These are phyloP conservation scores for Formicarius rufipectus DNA, from an alignment of 2,113 vertebrate genomes.

Conservation along the genomic window DNA sequence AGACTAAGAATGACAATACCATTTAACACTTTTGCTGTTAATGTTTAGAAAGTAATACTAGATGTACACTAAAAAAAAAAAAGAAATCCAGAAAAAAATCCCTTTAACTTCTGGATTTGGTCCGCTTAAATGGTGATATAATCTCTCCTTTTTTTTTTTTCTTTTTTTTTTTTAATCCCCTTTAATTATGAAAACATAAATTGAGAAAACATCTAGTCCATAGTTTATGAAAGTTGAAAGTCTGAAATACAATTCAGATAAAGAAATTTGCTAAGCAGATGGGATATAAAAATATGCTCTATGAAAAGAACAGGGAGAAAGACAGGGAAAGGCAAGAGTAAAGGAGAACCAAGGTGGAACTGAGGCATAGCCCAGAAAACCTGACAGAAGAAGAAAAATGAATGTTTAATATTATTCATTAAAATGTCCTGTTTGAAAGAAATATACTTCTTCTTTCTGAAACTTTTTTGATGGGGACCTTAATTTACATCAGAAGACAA, in stretches of 20 bases:
- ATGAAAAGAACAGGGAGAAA: neutral
- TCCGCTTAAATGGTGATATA: neutral
- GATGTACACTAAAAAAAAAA: neutral
- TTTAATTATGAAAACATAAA: neutral
- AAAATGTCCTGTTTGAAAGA: neutral
- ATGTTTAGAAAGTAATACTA: neutral
- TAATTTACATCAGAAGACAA: neutral
- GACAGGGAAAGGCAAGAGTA: neutral
- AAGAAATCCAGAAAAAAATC: neutral
- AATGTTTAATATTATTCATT: neutral
- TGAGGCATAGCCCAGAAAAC: neutral
- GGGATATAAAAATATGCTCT: neutral
- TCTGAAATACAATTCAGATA: neutral
- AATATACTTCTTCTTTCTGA: neutral
- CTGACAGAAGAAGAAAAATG: neutral
- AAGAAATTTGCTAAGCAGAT: neutral
- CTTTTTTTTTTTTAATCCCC: too few relatives aligned
- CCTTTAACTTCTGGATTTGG: neutral
- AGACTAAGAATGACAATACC: neutral
- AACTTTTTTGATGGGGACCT: neutral
- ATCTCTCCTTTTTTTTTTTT: neutral
- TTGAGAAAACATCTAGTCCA: neutral
- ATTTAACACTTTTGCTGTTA: neutral
- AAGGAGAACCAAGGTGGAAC: neutral
- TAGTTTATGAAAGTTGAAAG: neutral